Conservation (phyloP, 2,888 invertebrate species). For the Tubulanus polymorphus region DNA sequence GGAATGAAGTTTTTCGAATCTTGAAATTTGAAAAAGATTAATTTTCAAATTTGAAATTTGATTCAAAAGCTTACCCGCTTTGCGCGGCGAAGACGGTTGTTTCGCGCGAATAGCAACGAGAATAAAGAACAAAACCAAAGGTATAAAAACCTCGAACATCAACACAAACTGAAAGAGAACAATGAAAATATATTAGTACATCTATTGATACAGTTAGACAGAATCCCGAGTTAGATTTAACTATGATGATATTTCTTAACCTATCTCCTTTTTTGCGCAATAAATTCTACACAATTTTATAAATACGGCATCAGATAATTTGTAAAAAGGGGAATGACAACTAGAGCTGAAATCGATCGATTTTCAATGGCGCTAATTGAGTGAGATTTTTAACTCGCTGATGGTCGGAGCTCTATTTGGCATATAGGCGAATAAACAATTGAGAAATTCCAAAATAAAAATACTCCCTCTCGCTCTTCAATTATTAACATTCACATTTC, state of each 20-base stretch:
- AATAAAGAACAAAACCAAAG: slow-evolving; percentile 58
- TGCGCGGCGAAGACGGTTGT: slow-evolving; percentile 48
- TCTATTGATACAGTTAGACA: neutral
- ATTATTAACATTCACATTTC: too few relatives aligned
- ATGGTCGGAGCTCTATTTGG: too few relatives aligned
- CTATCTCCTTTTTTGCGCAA: neutral
- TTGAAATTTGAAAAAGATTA: too few relatives aligned
- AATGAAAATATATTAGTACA: slow-evolving; percentile 2
- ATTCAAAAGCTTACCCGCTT: slow-evolving; percentile 50
- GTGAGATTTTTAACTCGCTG: too few relatives aligned
- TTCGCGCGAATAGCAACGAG: slow-evolving; percentile 54
- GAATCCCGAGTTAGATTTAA: neutral
- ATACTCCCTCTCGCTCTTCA: too few relatives aligned
- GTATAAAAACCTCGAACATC: slow-evolving; percentile 57
- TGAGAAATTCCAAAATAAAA: too few relatives aligned
- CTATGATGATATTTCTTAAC: neutral
- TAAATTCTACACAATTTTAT: neutral
- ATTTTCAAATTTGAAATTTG: too few relatives aligned
- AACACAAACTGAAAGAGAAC: slow-evolving; percentile 45
- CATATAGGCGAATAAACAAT: too few relatives aligned
- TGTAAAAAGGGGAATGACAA: too few relatives aligned
- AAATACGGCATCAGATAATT: too few relatives aligned
- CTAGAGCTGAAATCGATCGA: too few relatives aligned
- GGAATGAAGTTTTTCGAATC: too few relatives aligned
- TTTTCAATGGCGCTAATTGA: neutral